Conservation (phyloP, 2,797 vertebrate species). For the Coregonus suidteri region DNA sequence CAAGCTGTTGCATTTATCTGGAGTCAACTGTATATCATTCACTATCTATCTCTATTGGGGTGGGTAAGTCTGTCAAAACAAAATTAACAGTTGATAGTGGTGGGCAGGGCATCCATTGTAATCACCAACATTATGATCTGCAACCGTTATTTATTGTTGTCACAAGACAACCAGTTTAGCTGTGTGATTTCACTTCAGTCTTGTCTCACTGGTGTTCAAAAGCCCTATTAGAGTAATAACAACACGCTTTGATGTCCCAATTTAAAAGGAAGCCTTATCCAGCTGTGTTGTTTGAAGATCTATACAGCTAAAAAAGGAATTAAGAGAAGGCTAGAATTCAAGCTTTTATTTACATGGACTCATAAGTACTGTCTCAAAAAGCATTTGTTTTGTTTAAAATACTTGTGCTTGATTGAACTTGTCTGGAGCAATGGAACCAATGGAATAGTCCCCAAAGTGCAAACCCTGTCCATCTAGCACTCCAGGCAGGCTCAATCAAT, state of each 20-base stretch:
- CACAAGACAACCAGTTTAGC: not conserved
- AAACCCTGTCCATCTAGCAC: too few species aligned
- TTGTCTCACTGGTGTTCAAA: constrained; percentile 15
- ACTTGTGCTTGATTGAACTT: too few species aligned
- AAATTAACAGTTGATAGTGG: not conserved
- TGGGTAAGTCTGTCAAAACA: not conserved
- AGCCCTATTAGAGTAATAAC: constrained; percentile 24
- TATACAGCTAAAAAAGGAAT: constrained; percentile 14
- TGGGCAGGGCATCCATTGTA: not conserved
- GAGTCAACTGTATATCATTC: too few species aligned
- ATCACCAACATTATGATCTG: not conserved
- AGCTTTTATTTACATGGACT: not conserved
- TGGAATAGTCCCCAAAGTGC: too few species aligned
- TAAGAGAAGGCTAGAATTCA: not conserved
- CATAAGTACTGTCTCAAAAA: not conserved
- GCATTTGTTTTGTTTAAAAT: too few species aligned
- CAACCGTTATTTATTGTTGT: not conserved
- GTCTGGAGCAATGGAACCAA: not conserved
- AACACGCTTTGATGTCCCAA: constrained; percentile 8
- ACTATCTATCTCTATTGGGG: constrained; percentile 17
- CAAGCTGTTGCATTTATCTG: too few species aligned
- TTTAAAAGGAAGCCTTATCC: constrained; percentile 19
- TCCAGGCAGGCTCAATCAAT: not conserved
- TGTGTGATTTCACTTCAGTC: not conserved
- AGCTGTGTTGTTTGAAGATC: constrained; percentile 20